Evolutionary conservation across 2,888 invertebrate species (phyloP).

Genomic region (Trissolcus japonicus): DNA sequence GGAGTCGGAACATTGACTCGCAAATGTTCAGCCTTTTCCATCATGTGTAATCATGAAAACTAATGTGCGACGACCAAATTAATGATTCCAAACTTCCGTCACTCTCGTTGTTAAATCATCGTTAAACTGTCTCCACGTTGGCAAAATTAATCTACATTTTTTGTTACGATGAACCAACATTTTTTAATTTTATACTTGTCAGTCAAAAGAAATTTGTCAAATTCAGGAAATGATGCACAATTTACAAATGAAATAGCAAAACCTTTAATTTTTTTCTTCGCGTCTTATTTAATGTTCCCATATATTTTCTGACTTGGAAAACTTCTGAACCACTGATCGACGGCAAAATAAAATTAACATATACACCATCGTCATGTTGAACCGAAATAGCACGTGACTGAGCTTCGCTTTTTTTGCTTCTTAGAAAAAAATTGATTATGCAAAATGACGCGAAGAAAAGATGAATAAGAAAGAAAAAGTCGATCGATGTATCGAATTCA

Average conservation of each 20-base stretch:
- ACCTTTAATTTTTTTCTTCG: conserved; percentile 11
- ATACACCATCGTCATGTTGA: too few relatives aligned
- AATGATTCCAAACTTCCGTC: conserved; percentile 1
- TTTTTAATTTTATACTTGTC: too few relatives aligned
- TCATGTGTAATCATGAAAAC: neutral
- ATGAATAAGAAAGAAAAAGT: conserved; percentile 11
- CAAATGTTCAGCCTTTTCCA: conserved; percentile 21
- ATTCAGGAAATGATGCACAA: too few relatives aligned
- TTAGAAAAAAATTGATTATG: conserved; percentile 40
- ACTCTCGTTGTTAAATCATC: too few relatives aligned
- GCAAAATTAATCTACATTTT: neutral
- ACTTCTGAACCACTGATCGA: neutral
- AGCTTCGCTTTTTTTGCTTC: conserved; percentile 12
- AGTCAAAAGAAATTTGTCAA: too few relatives aligned
- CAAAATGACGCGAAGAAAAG: conserved; percentile 19
- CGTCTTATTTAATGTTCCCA: conserved; percentile 29
- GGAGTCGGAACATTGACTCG: conserved; percentile 32
- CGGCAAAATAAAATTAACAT: conserved; percentile 11
- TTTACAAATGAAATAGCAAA: too few relatives aligned
- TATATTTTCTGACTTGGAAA: conserved; percentile 30
- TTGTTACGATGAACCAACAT: too few relatives aligned
- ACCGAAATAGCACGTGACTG: conserved; percentile 16
- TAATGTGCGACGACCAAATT: conserved; percentile 1
- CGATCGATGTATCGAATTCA: conserved; percentile 34
- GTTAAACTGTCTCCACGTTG: neutral